Base-by-base conservation (phyloP, 2,113 vertebrate species). In the Trichomycterus rosablanca region DNA sequence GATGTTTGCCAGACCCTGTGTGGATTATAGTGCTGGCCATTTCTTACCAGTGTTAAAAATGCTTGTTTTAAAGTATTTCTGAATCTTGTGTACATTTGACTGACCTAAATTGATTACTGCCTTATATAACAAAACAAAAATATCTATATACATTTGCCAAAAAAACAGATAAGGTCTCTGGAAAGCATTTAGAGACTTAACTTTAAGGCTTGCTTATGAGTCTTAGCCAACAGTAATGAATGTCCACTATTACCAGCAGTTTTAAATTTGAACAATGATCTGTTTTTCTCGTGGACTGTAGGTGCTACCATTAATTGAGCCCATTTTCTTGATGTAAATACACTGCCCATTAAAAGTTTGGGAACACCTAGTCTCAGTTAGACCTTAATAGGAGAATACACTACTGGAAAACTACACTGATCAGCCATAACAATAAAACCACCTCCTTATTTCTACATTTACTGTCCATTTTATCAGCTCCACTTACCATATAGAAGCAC, bases 21-120 rank as follows among this genome's bases (percentile, higher is more conserved):
- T 61, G 62, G 51, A 56, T 66, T 56, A 71, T 22, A 54, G 7
- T 48, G 6, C 44, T 70, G 37, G 12, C 18, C 45, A 42, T 49
- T 18, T 63, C 59, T 34, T 43, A 56, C 24, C 59, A 32, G 32
- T 42, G 32, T 44, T 39, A 39, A 30, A 66, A 49, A 48, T 3
- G 49, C 37, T 52, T 32, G 11, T 51, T 58, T 58, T 49, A 30
- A 66, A 28, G 52, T 62, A 22, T 49, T 65, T 35, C 20, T 66
- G 3, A 4, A 56, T 28, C 48, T 66, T 39, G 14, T 54, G 40
- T 64, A 42, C 28, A 65, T 70, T 49, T 49, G 26, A 49, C 43
- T 65, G 50, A 59, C 44, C 48, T 51, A 28, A 67, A 59, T 52
- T 45, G 42, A 44, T 67, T 45, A 59, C 56, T 59, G 64, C 64